Evolutionary conservation across 2,113 vertebrate species (phyloP).

Genomic region (Leiothrix lutea): DNA sequence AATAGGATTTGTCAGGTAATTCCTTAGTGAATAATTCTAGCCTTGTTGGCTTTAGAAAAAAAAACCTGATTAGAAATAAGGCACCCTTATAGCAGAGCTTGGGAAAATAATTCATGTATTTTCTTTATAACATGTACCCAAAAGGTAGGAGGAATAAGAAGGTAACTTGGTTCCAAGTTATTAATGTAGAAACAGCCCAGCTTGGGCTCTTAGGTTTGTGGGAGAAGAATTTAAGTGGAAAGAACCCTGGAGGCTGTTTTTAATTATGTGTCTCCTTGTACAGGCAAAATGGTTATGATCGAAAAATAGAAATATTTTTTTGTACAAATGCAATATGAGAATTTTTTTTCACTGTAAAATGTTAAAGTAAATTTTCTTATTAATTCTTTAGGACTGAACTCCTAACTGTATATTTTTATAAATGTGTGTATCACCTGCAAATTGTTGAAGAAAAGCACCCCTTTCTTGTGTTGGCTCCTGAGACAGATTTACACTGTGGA

Average conservation of each 20-base stretch:
- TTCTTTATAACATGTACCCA: not conserved
- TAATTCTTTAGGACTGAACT: not conserved
- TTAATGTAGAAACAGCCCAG: not conserved
- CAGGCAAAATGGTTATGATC: not conserved
- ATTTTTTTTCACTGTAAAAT: not conserved
- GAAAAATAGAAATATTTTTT: not conserved
- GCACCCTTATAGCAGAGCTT: not conserved
- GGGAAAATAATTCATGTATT: not conserved
- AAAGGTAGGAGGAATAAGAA: not conserved
- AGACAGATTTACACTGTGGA: not conserved
- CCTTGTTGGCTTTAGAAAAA: not conserved
- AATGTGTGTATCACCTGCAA: not conserved
- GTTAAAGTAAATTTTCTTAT: not conserved
- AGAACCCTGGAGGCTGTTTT: not conserved
- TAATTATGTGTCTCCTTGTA: not conserved
- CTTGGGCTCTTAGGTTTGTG: not conserved
- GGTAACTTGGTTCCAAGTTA: not conserved
- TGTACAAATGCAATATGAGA: not conserved
- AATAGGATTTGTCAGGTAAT: conserved; percentile 32
- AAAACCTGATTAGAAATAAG: not conserved
- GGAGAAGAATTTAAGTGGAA: not conserved
- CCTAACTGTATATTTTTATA: not conserved
- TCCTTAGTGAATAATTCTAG: not conserved
- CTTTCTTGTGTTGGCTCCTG: not conserved
- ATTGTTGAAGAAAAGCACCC: not conserved